Percentiles rank a stretch among this genome's conserved stretches.
Conservation (phyloP, 2,797 vertebrate species). For the Ciconia nigra region DNA sequence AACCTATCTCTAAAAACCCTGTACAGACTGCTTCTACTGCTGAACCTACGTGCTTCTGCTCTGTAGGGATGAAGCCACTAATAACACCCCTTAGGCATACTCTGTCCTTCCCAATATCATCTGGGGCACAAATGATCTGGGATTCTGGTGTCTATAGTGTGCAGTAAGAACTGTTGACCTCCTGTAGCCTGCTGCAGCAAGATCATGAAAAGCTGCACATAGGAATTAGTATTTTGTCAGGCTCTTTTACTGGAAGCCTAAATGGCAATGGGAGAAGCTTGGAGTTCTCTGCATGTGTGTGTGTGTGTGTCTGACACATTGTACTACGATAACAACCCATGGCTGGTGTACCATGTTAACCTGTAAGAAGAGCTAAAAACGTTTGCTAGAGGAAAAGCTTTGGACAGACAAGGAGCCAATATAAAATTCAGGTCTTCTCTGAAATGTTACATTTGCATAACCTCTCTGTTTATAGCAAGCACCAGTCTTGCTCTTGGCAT, state of each 20-base stretch:
- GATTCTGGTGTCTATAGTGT: background rate
- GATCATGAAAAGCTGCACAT: background rate
- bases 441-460: slow-evolving; percentile 50
- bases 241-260: background rate
- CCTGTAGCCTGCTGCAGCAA: background rate
- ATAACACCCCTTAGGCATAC: background rate
- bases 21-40: background rate
- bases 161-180: background rate
- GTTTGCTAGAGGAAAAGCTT: background rate
- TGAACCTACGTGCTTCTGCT: background rate
- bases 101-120: background rate
- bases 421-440: background rate
- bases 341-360: background rate
- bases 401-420: background rate
- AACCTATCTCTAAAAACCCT: background rate
- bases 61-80: background rate
- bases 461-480: background rate
- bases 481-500: background rate
- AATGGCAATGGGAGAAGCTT: background rate
- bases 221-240: background rate
- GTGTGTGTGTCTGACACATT: background rate
- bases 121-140: background rate
- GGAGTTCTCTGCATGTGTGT: background rate
- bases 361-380: background rate
- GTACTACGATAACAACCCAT: background rate